These are phyloP conservation scores for Larimichthys crocea DNA, from an alignment of 2,113 vertebrate genomes.

Conservation along the genomic window DNA sequence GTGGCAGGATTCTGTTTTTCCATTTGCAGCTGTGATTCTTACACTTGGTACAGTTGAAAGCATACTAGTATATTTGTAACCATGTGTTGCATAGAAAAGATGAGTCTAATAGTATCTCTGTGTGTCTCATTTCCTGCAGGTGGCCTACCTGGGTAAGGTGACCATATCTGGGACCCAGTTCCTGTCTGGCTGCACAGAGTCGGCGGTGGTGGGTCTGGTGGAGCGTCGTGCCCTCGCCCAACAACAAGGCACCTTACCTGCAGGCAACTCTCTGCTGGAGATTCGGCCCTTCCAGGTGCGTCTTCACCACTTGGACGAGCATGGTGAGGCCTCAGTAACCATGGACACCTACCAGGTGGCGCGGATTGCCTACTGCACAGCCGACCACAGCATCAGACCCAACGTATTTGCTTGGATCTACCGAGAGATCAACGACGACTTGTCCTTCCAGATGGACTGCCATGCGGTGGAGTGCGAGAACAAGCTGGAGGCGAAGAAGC, in stretches of 20 bases:
- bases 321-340: constrained; percentile 90
- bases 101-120: constrained; percentile 16
- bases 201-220: constrained; percentile 94
- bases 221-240: constrained; percentile 85
- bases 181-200: constrained; percentile 96
- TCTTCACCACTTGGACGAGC: constrained; percentile 93
- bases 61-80: background rate
- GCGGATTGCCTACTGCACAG: constrained; percentile 98
- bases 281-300: constrained; percentile 98
- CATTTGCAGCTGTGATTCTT: constrained; percentile 9
- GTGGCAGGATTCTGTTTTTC: background rate
- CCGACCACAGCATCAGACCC: constrained; percentile 94
- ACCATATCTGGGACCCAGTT: constrained; percentile 94
- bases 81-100: constrained; percentile 1
- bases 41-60: constrained; percentile 4
- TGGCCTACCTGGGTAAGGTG: constrained; percentile 96
- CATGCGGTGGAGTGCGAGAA: constrained; percentile 97
- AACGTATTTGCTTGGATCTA: constrained; percentile 99
- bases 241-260: constrained; percentile 81
- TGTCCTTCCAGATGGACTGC: constrained; percentile 99
- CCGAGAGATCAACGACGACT: constrained; percentile 98
- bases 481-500: constrained; percentile 98
- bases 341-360: constrained; percentile 99
- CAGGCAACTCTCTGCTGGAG: constrained; percentile 90
- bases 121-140: constrained; percentile 82